Conservation (phyloP, 2,888 invertebrate genomes). For the Sturmia bella region DNA sequence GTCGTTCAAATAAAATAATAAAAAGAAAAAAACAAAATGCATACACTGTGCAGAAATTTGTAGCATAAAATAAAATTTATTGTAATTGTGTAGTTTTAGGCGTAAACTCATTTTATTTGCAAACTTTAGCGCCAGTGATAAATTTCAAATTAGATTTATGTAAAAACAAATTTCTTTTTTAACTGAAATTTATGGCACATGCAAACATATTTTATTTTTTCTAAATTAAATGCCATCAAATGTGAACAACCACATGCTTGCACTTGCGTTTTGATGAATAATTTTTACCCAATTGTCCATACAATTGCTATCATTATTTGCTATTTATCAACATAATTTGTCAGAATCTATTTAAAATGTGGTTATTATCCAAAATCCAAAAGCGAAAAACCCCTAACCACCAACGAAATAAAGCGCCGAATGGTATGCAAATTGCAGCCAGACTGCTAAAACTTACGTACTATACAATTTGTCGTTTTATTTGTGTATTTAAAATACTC, state of each 20-base stretch:
- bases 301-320: conserved; percentile 11
- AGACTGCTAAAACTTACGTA: conserved; percentile 12
- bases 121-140: conserved; percentile 32
- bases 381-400: neutral
- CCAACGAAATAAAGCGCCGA: conserved; percentile 51
- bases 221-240: conserved; percentile 47
- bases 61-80: conserved; percentile 44
- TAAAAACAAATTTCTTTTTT: conserved; percentile 26
- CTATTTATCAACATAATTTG: conserved; percentile 47
- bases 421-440: conserved; percentile 52
- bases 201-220: conserved; percentile 36
- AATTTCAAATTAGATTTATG: conserved; percentile 37
- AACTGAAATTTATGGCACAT: conserved; percentile 57
- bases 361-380: conserved; percentile 34
- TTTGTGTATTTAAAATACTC: neutral
- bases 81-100: conserved; percentile 39
- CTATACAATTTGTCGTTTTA: conserved; percentile 32
- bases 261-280: neutral
- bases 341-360: conserved; percentile 53
- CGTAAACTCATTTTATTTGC: conserved; percentile 28
- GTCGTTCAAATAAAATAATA: neutral
- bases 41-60: neutral
- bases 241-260: neutral
- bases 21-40: conserved; percentile 1
- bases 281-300: conserved; percentile 25